Percentiles rank a stretch among this genome's conserved stretches.
Conservation (phyloP, 2,888 invertebrate species). For the Mongoloraphidia duomilia region DNA sequence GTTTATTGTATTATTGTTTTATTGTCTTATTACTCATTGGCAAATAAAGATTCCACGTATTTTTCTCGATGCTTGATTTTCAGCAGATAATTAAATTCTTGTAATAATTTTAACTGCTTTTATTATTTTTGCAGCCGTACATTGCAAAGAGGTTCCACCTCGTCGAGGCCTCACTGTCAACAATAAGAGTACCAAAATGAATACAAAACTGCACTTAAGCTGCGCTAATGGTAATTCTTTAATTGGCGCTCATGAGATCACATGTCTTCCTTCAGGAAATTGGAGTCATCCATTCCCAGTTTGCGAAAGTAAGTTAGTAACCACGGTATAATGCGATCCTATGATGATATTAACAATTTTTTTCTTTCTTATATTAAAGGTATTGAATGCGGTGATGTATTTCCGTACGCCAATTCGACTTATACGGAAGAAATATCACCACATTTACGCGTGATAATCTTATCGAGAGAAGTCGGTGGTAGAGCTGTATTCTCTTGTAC, state of each 20-base stretch:
- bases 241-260: conserved; percentile 57
- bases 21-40: background rate
- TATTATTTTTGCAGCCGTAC: conserved; percentile 38
- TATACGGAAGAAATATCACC: conserved; percentile 20
- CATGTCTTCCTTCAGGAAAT: conserved; percentile 70
- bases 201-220: conserved; percentile 55
- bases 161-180: conserved; percentile 60
- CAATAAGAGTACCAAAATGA: conserved; percentile 56
- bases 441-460: conserved; percentile 53
- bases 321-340: background rate
- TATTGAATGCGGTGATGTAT: conserved; percentile 68
- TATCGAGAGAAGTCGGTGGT: conserved; percentile 68
- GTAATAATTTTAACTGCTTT: no score
- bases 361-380: conserved; percentile 29
- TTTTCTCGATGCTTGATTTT: no score
- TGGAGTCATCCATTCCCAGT: conserved; percentile 74
- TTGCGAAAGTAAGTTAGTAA: conserved; percentile 53
- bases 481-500: conserved; percentile 67
- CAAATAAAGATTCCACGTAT: background rate
- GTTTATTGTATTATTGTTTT: no score
- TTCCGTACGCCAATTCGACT: conserved; percentile 25
- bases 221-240: conserved; percentile 71
- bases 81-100: no score
- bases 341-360: background rate
- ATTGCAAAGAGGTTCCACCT: conserved; percentile 60